Base-by-base conservation (phyloP, 1,140 invertebrate species). In the Hestina assimilis region DNA sequence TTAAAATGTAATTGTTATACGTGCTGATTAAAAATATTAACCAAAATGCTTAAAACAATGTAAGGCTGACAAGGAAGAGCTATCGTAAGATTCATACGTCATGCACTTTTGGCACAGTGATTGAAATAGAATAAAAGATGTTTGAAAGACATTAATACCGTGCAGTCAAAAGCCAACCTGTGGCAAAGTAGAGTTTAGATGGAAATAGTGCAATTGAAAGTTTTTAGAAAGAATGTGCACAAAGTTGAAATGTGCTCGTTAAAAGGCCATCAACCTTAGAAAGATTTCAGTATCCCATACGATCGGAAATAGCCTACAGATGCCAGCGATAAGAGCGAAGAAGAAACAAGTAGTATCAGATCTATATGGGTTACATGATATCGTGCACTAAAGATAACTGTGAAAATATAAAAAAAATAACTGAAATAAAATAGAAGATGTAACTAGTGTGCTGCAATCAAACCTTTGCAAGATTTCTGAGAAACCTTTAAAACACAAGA, bases 381-480 rank as follows among this genome's bases (percentile, higher is more conserved):
- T 62, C 69, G 79, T 83, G 78, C 79, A 48, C 59, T 56, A 48
- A 63, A 63, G 61, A 59, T 55, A 63, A 41, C 57, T 69, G 69
- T 65, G 33, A 69, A 76, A 73, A 66, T 69, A 67, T 62, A 62
- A 68, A 71, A 73, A 38, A 9, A n/a, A n/a, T n/a, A n/a, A n/a
- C 59, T 69, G 46, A 68, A 71, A 72, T 61, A 59, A 64, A 51
- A 66, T 72, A 57, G 60, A 72, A 74, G 75, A 67, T 75, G 65
- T 74, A 65, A 64, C 70, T 81, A 77, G 38, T 68, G 73, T 77
- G 77, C 75, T 73, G 50, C 68, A 75, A 77, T 78, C 84, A 87
- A 87, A 87, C 84, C 84, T 87, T 83, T 70, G 60, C 61, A 69
- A 69, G 66, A 72, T 82, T 65, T 78, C 71, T 65, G 68, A 73